Base-by-base conservation (phyloP, 2,797 vertebrate genomes). In the Rhodeus uyekii region DNA sequence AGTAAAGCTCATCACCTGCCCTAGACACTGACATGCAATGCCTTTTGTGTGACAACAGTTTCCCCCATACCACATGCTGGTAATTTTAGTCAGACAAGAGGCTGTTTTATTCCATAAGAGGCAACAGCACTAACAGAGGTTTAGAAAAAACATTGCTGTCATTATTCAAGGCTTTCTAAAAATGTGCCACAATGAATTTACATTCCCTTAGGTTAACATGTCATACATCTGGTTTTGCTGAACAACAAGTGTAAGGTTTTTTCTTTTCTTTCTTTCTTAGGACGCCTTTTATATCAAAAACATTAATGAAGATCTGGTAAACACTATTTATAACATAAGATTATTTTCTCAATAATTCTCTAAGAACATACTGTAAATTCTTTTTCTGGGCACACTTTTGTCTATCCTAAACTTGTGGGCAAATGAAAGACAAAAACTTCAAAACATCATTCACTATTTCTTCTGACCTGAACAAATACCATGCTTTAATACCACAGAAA, bases 391-490 rank as follows among this genome's bases (percentile, higher is more conserved):
- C 38, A 63, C 67, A 72, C 67, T 48, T 72, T 48, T 0, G 9
- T 27, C 22, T 29, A 50, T 50, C 36, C 22, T 38, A 53, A 76
- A 60, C 42, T 55, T 67, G 68, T 73, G 58, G 34, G 27, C 76
- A 53, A 44, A 69, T 65, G 44, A 60, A 83, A n/a, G 38, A 75
- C 38, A 10, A 27, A 71, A 60, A 38, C 73, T 78, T 72, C 36
- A 53, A 86, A 89, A 85, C 84, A 76, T 77, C 82, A 32, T 86
- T 86, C 80, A 60, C 85, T 87, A 89, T 86, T 50, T 80, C 89
- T 89, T 81, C 85, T 83, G 87, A 89, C 85, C 84, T 85, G 75
- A 86, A 80, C 81, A 90, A 89, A 90, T 86, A 89, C 84, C 87
- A 18, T 27, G 19, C 32, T 74, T 82, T 64, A 78, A 68, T 48